These are phyloP conservation scores for Cephus rjabovi DNA, from an alignment of 2,888 invertebrate species.

Conservation along the genomic window DNA sequence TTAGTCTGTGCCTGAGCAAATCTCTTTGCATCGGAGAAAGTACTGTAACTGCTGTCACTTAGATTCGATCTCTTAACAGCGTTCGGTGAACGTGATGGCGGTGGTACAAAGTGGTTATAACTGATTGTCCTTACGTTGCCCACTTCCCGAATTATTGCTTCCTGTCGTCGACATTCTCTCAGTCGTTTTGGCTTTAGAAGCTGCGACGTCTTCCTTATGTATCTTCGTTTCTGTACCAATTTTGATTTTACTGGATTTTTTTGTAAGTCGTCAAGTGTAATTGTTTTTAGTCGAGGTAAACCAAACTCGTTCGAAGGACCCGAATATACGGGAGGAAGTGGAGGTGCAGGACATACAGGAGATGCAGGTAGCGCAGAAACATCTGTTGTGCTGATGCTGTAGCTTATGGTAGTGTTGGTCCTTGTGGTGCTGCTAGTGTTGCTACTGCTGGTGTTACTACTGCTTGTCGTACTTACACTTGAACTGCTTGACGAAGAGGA, in stretches of 20 bases:
- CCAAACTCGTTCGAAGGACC: not conserved
- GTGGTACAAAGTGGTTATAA: constrained; percentile 31
- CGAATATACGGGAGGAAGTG: not conserved
- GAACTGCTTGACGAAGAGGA: no score
- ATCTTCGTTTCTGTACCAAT: no score
- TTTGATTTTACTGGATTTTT: no score
- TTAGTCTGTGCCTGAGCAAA: constrained; percentile 7
- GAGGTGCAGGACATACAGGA: not conserved
- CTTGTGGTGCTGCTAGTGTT: no score
- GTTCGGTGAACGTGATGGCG: not conserved
- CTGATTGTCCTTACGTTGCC: constrained; percentile 44
- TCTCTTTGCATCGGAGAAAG: constrained; percentile 8
- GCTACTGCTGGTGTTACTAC: no score
- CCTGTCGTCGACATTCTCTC: not conserved
- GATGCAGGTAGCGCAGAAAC: not conserved
- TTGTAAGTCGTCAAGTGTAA: constrained; percentile 19
- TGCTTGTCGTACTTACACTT: no score
- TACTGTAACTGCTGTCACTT: constrained; percentile 34
- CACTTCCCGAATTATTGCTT: constrained; percentile 32
- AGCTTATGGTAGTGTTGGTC: no score
- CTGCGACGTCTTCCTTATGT: not conserved
- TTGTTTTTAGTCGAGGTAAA: constrained; percentile 21
- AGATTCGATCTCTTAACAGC: constrained; percentile 30
- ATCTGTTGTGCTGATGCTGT: not conserved
- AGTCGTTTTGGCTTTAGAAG: constrained; percentile 13